phyloP scores from a whole-genome alignment of 2,888 invertebrate species.

The Oscheius sp. region DNA sequence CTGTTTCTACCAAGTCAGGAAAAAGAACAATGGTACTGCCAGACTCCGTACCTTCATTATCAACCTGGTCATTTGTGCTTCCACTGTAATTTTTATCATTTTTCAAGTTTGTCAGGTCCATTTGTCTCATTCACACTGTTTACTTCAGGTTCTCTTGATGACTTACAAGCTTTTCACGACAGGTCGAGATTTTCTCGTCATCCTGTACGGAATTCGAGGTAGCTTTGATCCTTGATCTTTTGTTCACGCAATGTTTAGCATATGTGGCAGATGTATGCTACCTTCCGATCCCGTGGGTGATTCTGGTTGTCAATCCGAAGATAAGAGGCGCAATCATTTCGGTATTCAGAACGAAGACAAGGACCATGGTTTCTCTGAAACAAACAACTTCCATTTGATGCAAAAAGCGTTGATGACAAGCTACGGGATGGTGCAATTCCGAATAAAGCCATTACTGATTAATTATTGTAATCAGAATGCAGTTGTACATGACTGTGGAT shows the following conservation, averaged over 20 bases:
- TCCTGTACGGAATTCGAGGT: not conserved
- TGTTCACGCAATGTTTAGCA: not conserved
- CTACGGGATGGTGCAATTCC: not conserved
- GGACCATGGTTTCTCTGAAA: not conserved
- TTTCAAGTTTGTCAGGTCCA: slow-evolving; percentile 1
- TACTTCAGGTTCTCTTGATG: not conserved
- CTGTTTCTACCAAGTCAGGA: not conserved
- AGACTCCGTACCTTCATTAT: not conserved
- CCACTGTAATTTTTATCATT: slow-evolving; percentile 14
- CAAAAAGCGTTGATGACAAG: not conserved
- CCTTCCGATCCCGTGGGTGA: slow-evolving; percentile 28
- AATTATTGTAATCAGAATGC: too few species aligned
- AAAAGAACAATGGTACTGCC: slow-evolving; percentile 1
- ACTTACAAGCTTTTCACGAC: not conserved
- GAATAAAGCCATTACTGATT: too few species aligned
- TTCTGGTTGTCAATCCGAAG: slow-evolving; percentile 11
- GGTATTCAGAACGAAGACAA: not conserved
- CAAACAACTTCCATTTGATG: slow-evolving; percentile 7
- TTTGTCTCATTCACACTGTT: not conserved
- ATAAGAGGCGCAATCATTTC: not conserved
- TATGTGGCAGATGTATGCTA: slow-evolving; percentile 21
- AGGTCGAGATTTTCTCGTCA: not conserved
- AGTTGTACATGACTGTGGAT: too few species aligned
- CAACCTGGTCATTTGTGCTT: slow-evolving; percentile 8
- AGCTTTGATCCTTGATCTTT: not conserved